Base-by-base conservation (phyloP, 1,140 invertebrate genomes). In the Halotydeus destructor region DNA sequence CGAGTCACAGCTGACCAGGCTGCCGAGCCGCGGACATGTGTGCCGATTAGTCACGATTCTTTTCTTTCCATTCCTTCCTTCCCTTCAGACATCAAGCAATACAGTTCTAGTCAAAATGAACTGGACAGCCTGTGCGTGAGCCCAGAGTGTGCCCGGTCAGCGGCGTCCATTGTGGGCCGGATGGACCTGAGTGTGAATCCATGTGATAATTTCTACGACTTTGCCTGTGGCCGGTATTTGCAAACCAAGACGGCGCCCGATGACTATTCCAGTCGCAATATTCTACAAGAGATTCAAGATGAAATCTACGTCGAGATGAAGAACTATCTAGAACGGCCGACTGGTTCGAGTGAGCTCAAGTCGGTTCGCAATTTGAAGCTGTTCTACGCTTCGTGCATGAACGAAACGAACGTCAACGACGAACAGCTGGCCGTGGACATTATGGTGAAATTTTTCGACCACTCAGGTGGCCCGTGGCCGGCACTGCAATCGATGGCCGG, bases 171-270 rank as follows among this genome's bases (percentile, higher is more conserved):
- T 4, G 16, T 47, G 3, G 33, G 38, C 11, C n/a, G 41, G n/a
- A 21, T 48, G 3, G 44, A 48, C 22, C 4, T 18, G 12, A 26
- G 5, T 2, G 56, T 30, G 14, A 30, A 69, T 42, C 69, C 69
- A 0, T 77, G 75, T 51, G 55, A 71, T 9, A 71, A 77, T 55
- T 76, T 76, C 52, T 76, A 76, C 51, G 60, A 66, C 51, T 77
- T 72, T 51, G 66, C 71, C 1, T 77, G 74, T 52, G 73, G 72
- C 12, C 51, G 52, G 32, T 60, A 43, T 34, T n/a, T 47, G 3
- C 6, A 30, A n/a, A 31, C 32, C 3, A 53, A 61, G 47, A 54
- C 58, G 19, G 60, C 63, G 1, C 62, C 62, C 1, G 61, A 62
- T 40, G 61, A 64, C 39, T 49, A 54, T 26, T 55, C 57, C 38